Conservation (phyloP, 2,888 invertebrate species). For the Eilema griseolum region DNA sequence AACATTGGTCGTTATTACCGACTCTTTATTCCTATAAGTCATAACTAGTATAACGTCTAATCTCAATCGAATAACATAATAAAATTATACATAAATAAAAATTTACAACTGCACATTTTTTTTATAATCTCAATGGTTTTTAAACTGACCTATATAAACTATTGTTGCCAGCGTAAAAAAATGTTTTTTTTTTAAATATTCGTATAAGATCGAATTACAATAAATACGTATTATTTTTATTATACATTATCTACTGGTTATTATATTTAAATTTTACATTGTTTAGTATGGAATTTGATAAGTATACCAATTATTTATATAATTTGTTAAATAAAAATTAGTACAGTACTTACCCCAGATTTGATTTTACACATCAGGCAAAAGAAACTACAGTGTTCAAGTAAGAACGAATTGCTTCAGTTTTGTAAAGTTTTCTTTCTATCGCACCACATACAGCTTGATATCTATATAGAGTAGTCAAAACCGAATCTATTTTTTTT, state of each 20-base stretch:
- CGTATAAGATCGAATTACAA: not conserved
- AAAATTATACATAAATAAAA: not conserved
- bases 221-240: not conserved
- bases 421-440: not conserved
- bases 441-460: not conserved
- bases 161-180: not conserved
- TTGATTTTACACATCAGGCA: not conserved
- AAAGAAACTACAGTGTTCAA: not conserved
- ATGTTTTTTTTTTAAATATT: not conserved
- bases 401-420: not conserved
- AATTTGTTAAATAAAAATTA: not conserved
- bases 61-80: not conserved
- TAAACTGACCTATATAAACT: not conserved
- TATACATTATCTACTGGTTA: not conserved
- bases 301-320: slow-evolving; percentile 6
- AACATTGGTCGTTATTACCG: slow-evolving; percentile 50
- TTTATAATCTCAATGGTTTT: not conserved
- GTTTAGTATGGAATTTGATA: not conserved
- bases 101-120: not conserved
- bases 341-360: not conserved
- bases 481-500: not conserved
- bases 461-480: not conserved
- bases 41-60: not conserved
- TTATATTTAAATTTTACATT: not conserved
- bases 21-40: slow-evolving; percentile 17